A percentile compares a stretch with the other conserved stretches of the same genome.
phyloP scores from a whole-genome alignment of 1,140 invertebrate genomes.

The Drosophila melanica region DNA sequence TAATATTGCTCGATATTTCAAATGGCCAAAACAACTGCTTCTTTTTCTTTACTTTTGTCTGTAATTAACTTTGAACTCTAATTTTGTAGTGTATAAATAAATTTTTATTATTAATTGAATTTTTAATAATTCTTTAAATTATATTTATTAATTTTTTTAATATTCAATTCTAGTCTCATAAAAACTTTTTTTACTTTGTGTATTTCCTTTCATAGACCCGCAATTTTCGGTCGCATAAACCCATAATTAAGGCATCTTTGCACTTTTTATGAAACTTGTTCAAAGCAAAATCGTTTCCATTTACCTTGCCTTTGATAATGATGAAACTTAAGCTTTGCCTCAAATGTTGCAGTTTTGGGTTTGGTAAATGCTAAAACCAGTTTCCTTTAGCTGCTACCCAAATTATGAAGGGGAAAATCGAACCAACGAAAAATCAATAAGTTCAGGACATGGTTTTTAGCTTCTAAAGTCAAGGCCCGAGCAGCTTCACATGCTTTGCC shows the following conservation, averaged over 20 bases:
- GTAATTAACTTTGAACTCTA: not conserved
- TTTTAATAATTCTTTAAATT: too few relatives aligned
- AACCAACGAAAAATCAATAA: conserved; percentile 42
- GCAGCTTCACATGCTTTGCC: conserved; percentile 17
- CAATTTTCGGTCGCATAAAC: too few relatives aligned
- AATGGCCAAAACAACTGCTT: too few relatives aligned
- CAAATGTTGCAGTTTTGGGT: conserved; percentile 4
- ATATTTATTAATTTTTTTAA: too few relatives aligned
- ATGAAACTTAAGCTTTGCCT: conserved; percentile 8
- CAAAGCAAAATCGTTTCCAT: conserved; percentile 14
- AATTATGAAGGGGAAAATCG: conserved; percentile 27
- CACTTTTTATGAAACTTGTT: not conserved
- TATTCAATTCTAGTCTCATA: too few relatives aligned
- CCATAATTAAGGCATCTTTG: not conserved
- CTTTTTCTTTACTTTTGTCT: too few relatives aligned
- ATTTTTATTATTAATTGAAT: too few relatives aligned
- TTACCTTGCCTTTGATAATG: not conserved
- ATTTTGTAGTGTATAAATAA: too few relatives aligned
- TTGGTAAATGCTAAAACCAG: conserved; percentile 1
- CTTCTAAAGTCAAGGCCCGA: conserved; percentile 59
- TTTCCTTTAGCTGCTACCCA: not conserved
- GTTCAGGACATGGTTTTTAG: conserved; percentile 23
- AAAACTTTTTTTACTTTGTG: too few relatives aligned
- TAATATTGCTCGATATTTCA: too few relatives aligned
- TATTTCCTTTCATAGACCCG: too few relatives aligned